Conservation (phyloP, 2,888 invertebrate species). For the Aleiodes testaceus region DNA sequence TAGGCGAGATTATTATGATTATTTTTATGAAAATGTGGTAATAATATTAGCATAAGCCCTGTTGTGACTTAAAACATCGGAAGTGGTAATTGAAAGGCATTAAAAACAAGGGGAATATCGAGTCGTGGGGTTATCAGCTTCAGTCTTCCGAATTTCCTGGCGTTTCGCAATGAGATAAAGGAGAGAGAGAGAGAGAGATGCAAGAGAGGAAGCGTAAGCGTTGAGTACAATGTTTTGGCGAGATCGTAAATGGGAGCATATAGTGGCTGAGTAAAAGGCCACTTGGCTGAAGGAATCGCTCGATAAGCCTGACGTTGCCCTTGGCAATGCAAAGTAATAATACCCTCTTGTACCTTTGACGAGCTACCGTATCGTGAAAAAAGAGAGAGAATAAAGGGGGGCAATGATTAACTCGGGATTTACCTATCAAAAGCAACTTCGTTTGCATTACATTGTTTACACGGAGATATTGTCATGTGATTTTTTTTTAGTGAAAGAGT, state of each 20-base stretch:
- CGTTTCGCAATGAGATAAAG: not conserved
- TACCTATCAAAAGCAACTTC: conserved; percentile 29
- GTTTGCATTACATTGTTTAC: conserved; percentile 1
- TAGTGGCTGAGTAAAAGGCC: conserved; percentile 46
- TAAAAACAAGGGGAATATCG: conserved; percentile 26
- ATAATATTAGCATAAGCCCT: not conserved
- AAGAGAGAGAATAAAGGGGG: not conserved
- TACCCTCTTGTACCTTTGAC: conserved; percentile 58
- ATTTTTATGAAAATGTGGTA: not conserved
- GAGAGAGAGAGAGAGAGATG: not conserved
- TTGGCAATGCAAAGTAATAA: conserved; percentile 64
- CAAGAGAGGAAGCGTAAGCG: conserved; percentile 11
- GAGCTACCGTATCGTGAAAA: conserved; percentile 52
- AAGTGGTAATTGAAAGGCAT: conserved; percentile 35
- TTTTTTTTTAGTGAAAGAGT: no score
- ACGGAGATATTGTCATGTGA: not conserved
- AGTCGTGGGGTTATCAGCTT: conserved; percentile 35
- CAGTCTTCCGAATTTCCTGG: conserved; percentile 26
- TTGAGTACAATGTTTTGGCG: conserved; percentile 14
- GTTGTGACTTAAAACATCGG: conserved; percentile 6
- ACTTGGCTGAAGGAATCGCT: conserved; percentile 56
- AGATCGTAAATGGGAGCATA: conserved; percentile 23
- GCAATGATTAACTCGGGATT: conserved; percentile 44
- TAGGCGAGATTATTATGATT: not conserved
- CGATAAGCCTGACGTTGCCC: conserved; percentile 64